Percentiles rank a stretch among this genome's conserved stretches.
These are phyloP conservation scores for Idris sp. DNA, from an alignment of 1,140 invertebrate genomes.

Conservation along the genomic window DNA sequence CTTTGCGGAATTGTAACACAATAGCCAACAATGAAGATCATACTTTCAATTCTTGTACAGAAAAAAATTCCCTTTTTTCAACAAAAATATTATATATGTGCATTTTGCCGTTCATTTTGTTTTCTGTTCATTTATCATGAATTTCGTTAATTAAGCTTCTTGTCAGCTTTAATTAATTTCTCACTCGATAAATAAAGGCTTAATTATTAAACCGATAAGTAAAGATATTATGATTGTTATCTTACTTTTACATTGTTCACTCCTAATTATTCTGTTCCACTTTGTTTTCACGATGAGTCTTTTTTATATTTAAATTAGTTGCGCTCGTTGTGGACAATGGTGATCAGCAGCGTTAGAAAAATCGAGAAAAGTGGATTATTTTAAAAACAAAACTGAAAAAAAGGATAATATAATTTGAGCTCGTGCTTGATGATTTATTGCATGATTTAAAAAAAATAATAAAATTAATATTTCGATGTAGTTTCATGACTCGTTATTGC, in stretches of 20 bases:
- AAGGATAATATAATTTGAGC: too few relatives aligned
- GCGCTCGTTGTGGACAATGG: constrained; percentile 8
- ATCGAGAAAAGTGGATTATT: constrained; percentile 5
- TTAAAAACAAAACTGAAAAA: too few relatives aligned
- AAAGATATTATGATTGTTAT: constrained; percentile 31
- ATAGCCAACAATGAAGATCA: constrained; percentile 46
- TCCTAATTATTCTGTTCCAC: constrained; percentile 32
- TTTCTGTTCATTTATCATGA: constrained; percentile 23
- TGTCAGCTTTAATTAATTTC: constrained; percentile 17
- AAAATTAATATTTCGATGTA: too few relatives aligned
- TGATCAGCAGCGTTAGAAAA: constrained; percentile 4
- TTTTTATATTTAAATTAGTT: constrained; percentile 32
- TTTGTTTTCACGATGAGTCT: constrained; percentile 8
- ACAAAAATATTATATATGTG: too few relatives aligned
- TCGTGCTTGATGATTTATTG: too few relatives aligned
- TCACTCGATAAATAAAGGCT: constrained; percentile 22
- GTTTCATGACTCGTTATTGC: too few relatives aligned
- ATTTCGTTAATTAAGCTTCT: constrained; percentile 38
- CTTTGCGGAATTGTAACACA: constrained; percentile 55
- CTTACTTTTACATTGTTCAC: constrained; percentile 19
- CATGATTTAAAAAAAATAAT: too few relatives aligned
- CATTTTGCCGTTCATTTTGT: constrained; percentile 7
- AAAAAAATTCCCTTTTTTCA: too few relatives aligned
- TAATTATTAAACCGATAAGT: constrained; percentile 32
- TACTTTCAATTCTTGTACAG: constrained; percentile 39